Conservation (phyloP, 2,113 vertebrate species). For the Oncorhynchus keta region DNA sequence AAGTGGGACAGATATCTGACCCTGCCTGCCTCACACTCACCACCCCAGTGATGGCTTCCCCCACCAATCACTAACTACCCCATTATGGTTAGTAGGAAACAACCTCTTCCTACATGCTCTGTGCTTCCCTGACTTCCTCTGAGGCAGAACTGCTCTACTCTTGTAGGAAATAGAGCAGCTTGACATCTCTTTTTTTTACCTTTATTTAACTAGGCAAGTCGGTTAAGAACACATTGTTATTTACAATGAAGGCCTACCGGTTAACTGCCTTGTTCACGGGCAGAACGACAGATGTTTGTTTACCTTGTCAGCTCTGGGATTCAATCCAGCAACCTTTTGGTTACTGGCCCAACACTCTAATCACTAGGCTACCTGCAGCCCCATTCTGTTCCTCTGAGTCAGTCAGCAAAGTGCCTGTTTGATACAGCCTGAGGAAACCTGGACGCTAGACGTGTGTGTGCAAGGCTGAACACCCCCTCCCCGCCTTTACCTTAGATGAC, state of each 20-base stretch:
- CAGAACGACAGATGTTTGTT: no score
- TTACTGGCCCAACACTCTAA: no score
- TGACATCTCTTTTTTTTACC: not conserved
- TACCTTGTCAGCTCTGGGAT: no score
- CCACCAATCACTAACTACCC: not conserved
- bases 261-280: no score
- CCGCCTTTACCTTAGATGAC: conserved; percentile 8
- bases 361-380: not conserved
- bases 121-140: not conserved
- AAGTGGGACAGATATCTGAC: no score
- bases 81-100: not conserved
- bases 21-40: not conserved
- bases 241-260: no score
- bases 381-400: not conserved
- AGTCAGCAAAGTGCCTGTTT: not conserved
- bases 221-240: no score
- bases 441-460: not conserved
- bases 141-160: not conserved
- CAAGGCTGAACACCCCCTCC: not conserved
- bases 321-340: no score
- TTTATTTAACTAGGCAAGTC: no score
- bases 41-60: not conserved
- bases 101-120: not conserved
- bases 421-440: not conserved
- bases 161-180: not conserved